A percentile compares a stretch with the other conserved stretches of the same genome.
phyloP scores from a whole-genome alignment of 2,888 invertebrate genomes.

The Liopterus haemorrhoidalis region DNA sequence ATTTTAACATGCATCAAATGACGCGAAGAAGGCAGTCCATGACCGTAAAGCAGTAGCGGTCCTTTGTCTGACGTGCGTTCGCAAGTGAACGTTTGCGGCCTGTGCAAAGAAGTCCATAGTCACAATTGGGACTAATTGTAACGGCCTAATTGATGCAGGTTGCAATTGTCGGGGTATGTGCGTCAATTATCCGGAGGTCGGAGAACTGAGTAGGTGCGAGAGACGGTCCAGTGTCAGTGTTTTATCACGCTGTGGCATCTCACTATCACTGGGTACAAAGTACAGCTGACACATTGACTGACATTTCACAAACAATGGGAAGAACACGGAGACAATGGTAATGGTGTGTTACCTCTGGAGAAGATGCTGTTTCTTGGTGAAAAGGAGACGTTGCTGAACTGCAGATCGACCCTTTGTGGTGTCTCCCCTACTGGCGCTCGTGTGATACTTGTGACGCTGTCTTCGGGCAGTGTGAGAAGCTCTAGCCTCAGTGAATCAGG shows the following conservation, averaged over 20 bases:
- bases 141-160: too few species aligned
- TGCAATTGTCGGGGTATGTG: too few species aligned
- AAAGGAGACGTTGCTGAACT: conserved; percentile 62
- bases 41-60: too few species aligned
- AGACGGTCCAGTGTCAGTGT: too few species aligned
- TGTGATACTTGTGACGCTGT: conserved; percentile 28
- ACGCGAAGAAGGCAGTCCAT: too few species aligned
- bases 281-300: neutral
- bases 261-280: neutral
- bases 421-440: conserved; percentile 9
- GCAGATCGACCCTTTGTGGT: conserved; percentile 50
- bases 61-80: too few species aligned
- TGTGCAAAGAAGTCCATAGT: too few species aligned
- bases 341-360: conserved; percentile 51
- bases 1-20: too few species aligned
- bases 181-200: too few species aligned
- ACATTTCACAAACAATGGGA: neutral
- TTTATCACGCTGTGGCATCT: conserved; percentile 3
- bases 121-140: too few species aligned
- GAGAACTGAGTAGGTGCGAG: too few species aligned
- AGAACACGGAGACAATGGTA: neutral
- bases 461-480: conserved; percentile 39
- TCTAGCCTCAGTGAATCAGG: conserved; percentile 42
- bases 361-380: conserved; percentile 56
- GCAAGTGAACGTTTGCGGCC: too few species aligned